A percentile compares a stretch with the other conserved stretches of the same genome.
Conservation (phyloP, 1,140 invertebrate genomes). For the Spodoptera frugiperda region DNA sequence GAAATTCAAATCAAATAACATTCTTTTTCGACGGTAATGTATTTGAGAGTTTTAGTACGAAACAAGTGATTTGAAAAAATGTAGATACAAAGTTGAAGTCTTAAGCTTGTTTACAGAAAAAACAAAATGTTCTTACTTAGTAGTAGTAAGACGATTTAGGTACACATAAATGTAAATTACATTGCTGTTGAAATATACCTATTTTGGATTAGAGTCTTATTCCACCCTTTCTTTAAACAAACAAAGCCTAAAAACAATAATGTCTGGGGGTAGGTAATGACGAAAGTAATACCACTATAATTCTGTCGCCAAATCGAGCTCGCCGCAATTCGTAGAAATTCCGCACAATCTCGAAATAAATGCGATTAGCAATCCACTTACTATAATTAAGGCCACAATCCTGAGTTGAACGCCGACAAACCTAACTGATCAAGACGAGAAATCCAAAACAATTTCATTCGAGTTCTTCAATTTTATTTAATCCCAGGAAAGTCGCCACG, state of each 20-base stretch:
- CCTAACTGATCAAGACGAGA: slow-evolving; percentile 71
- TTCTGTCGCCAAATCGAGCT: slow-evolving; percentile 46
- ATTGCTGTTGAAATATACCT: not conserved
- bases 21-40: not conserved
- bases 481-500: slow-evolving; percentile 74
- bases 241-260: slow-evolving; percentile 34
- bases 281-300: slow-evolving; percentile 60
- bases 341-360: slow-evolving; percentile 66
- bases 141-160: not conserved
- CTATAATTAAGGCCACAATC: slow-evolving; percentile 72
- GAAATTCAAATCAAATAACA: not conserved
- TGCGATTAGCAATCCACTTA: slow-evolving; percentile 75
- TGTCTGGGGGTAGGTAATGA: slow-evolving; percentile 31
- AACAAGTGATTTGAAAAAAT: no score
- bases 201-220: not conserved
- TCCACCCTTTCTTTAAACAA: slow-evolving; percentile 3
- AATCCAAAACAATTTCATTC: slow-evolving; percentile 79
- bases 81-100: not conserved
- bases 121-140: not conserved
- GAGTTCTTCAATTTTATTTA: slow-evolving; percentile 82
- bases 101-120: not conserved
- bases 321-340: slow-evolving; percentile 52
- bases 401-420: slow-evolving; percentile 64
- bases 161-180: not conserved
- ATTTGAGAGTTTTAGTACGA: not conserved